Base-by-base conservation (phyloP, 2,888 invertebrate genomes). In the Archaeoteleia sp. region DNA sequence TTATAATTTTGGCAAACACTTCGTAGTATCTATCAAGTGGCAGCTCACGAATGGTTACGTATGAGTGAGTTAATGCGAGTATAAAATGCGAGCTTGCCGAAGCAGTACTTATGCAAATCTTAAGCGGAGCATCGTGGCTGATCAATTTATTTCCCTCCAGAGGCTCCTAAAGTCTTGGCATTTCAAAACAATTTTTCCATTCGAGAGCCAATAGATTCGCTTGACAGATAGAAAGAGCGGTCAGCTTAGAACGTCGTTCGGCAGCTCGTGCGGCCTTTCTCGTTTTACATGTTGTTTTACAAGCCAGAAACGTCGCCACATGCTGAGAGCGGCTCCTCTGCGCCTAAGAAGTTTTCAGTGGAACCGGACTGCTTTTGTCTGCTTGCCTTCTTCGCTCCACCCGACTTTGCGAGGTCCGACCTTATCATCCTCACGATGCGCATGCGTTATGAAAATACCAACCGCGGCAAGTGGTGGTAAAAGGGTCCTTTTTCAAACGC, bases 251-350 rank as follows among this genome's bases (percentile, higher is more conserved):
- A 46, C 58, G 43, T 29, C 40, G 61, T 45, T 51, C 57, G 57
- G 61, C 65, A 61, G 65, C 65, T 57, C 77, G 73, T 71, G 71
- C 74, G 65, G 61, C 57, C 67, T 60, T 77, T 73, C 78, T 75
- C 79, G 81, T 83, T 83, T 80, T 82, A 84, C 83, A 82, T 82
- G 84, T 78, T 82, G 83, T 84, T 83, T 79, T 83, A 84, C 84
- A 84, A 82, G 77, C 72, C 72, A 73, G 74, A 73, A 53, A 66
- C 69, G 70, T 63, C 37, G 67, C 73, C 73, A 62, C 74, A 68
- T 65, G 70, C 71, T 70, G 73, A 23, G 72, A 68, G 65, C 55
- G 69, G 58, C 55, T 69, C 70, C 62, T 62, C 71, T 67, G 62
- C 66, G 72, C 75, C 54, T 30, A 63, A 60, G 49, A 63, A 60